A percentile compares a stretch with the other conserved stretches of the same genome.
Evolutionary conservation across 2,113 vertebrate species (phyloP).

Genomic region (Gallinago jamesoni): DNA sequence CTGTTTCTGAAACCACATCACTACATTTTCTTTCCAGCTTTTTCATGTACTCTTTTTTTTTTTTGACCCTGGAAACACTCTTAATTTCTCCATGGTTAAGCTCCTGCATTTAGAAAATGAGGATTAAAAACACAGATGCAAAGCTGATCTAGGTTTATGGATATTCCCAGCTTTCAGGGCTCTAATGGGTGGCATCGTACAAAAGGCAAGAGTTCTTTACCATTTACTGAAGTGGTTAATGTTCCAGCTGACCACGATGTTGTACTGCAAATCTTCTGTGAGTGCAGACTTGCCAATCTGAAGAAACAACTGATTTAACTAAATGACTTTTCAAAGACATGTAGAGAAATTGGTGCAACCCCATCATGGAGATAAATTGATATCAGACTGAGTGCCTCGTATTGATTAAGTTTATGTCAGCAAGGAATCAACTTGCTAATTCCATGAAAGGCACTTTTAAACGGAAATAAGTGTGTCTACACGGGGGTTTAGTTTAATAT

Average conservation of each 20-base stretch:
- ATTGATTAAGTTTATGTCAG: slow-evolving; percentile 56
- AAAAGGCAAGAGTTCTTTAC: neutral
- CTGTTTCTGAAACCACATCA: neutral
- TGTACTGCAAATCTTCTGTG: neutral
- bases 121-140: neutral
- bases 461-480: slow-evolving; percentile 8
- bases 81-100: neutral
- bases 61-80: neutral
- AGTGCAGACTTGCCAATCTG: neutral
- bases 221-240: neutral
- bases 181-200: neutral
- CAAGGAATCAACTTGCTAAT: slow-evolving; percentile 47
- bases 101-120: neutral
- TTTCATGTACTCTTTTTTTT: neutral
- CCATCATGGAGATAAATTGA: slow-evolving; percentile 1
- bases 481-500: slow-evolving; percentile 23
- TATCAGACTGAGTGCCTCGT: slow-evolving; percentile 16
- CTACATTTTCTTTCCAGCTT: neutral
- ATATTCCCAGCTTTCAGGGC: neutral
- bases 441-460: slow-evolving; percentile 44
- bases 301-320: slow-evolving; percentile 11
- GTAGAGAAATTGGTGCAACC: neutral
- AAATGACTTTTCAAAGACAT: slow-evolving; percentile 12
- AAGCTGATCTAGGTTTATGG: slow-evolving; percentile 20
- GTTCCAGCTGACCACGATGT: neutral